phyloP scores from a whole-genome alignment of 2,888 invertebrate genomes.

The Phyllotreta striolata region DNA sequence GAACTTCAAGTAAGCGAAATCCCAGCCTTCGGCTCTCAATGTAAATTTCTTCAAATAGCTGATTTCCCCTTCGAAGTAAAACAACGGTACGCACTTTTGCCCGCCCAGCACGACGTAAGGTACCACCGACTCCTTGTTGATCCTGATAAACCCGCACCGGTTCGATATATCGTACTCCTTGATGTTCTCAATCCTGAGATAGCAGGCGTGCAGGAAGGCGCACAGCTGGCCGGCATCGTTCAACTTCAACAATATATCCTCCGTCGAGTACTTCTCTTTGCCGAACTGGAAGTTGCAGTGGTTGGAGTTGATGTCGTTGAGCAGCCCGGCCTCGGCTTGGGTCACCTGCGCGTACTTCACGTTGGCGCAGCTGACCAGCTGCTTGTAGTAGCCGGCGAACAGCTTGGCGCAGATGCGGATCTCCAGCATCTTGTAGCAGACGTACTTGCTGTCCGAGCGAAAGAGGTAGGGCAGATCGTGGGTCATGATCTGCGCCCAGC shows the following conservation, averaged over 20 bases:
- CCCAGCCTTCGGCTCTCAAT: slow-evolving; percentile 89
- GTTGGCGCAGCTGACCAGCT: slow-evolving; percentile 89
- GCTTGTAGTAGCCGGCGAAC: slow-evolving; percentile 85
- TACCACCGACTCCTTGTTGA: slow-evolving; percentile 92
- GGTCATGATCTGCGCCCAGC: slow-evolving; percentile 89
- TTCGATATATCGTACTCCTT: slow-evolving; percentile 75
- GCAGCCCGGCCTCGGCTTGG: slow-evolving; percentile 84
- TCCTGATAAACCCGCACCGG: slow-evolving; percentile 89
- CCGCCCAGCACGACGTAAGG: slow-evolving; percentile 86
- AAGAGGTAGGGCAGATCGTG: slow-evolving; percentile 89
- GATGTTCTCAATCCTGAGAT: slow-evolving; percentile 76
- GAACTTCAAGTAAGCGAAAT: slow-evolving; percentile 90
- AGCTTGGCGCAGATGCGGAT: slow-evolving; percentile 88
- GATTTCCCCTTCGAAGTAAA: slow-evolving; percentile 92
- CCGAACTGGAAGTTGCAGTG: slow-evolving; percentile 94
- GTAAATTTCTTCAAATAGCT: slow-evolving; percentile 88
- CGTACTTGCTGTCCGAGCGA: slow-evolving; percentile 83
- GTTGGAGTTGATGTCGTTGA: slow-evolving; percentile 91
- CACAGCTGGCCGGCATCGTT: slow-evolving; percentile 90
- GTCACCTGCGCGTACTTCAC: slow-evolving; percentile 93
- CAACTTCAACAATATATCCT: slow-evolving; percentile 90
- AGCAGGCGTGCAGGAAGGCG: slow-evolving; percentile 88
- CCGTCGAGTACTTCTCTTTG: slow-evolving; percentile 83
- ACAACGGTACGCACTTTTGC: slow-evolving; percentile 89
- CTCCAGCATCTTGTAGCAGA: slow-evolving; percentile 93